Evolutionary conservation across 1,140 invertebrate species (phyloP).

Genomic region (Heterodera schachtii): DNA sequence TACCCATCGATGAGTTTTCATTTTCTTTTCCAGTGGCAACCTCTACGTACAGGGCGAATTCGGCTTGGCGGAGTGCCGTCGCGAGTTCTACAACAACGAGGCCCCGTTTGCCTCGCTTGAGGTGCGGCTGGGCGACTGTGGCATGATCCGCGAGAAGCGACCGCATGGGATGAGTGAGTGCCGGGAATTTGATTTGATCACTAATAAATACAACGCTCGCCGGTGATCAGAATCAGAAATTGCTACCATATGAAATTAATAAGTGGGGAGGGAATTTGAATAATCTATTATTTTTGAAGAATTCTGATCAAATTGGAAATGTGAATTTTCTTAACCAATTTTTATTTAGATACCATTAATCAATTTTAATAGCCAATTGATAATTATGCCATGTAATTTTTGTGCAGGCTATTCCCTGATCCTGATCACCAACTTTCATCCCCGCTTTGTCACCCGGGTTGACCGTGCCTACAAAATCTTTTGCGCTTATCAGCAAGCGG

Average conservation of each 20-base stretch:
- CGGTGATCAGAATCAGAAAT: too few species aligned
- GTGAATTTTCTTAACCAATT: too few species aligned
- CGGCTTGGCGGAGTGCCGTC: slow-evolving; percentile 33
- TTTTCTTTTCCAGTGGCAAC: slow-evolving; percentile 33
- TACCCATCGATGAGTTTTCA: neutral
- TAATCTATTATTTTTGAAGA: too few species aligned
- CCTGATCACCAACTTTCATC: slow-evolving; percentile 54
- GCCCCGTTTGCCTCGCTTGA: slow-evolving; percentile 23
- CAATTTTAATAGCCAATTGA: too few species aligned
- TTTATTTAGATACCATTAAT: too few species aligned
- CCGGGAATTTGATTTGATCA: neutral
- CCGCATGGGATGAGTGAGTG: slow-evolving; percentile 29
- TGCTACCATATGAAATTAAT: too few species aligned
- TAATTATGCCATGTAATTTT: neutral
- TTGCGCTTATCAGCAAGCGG: slow-evolving; percentile 54
- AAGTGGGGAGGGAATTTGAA: too few species aligned
- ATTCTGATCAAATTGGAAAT: too few species aligned
- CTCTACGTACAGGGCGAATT: slow-evolving; percentile 44
- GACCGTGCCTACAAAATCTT: slow-evolving; percentile 53
- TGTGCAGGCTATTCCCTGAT: slow-evolving; percentile 26
- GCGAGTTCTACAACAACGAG: slow-evolving; percentile 43
- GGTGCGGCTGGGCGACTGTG: slow-evolving; percentile 37
- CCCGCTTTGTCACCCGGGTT: slow-evolving; percentile 55
- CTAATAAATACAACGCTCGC: too few species aligned
- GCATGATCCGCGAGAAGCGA: slow-evolving; percentile 35